Evolutionary conservation across 2,113 vertebrate species (phyloP), one percentile per base, ranked within the genome.

Genomic region (Carettochelys insculpta): DNA sequence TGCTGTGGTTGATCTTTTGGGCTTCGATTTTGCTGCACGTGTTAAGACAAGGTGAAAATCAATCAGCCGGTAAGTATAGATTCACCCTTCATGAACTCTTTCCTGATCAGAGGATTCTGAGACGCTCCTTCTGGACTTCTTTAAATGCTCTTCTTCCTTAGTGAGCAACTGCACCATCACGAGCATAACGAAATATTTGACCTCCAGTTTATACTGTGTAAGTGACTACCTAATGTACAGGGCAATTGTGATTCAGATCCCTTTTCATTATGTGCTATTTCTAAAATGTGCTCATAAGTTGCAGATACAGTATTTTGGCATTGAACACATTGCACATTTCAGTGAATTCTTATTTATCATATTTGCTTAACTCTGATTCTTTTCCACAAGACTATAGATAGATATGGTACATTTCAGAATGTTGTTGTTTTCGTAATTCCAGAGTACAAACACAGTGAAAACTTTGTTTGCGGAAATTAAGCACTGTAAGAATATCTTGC

Each of bases 401-500:
- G 92, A 6, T 82, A 76, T 71, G 82, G 71, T 78, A 4, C 61
- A 88, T 82, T 92, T 95, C 82, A 89, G 87, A 80, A n/a, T 94
- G 89, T 77, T 93, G 45, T 77, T 92, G 77, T 89, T 96, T 89
- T 84, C 31, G 2, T 86, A 80, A 78, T 41, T 90, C 11, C 2
- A 4, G 51, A 68, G 50, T 56, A 76, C 80, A 95, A 92, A 92
- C 19, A 83, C 25, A 85, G 43, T 25, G 24, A 92, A 94, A 93
- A 90, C 81, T 94, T 94, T 92, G 50, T 93, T 95, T 88, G 65
- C 82, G 87, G 82, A 80, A 87, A 83, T 11, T 94, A 86, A 82
- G 71, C 83, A n/a, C 31, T 88, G 3, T 53, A 52, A 87, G 73
- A 83, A 84, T 78, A 34, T 82, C 91, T 87, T 88, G 58, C 58